Conservation (phyloP, 2,888 invertebrate genomes). For the Heliconius aoede region DNA sequence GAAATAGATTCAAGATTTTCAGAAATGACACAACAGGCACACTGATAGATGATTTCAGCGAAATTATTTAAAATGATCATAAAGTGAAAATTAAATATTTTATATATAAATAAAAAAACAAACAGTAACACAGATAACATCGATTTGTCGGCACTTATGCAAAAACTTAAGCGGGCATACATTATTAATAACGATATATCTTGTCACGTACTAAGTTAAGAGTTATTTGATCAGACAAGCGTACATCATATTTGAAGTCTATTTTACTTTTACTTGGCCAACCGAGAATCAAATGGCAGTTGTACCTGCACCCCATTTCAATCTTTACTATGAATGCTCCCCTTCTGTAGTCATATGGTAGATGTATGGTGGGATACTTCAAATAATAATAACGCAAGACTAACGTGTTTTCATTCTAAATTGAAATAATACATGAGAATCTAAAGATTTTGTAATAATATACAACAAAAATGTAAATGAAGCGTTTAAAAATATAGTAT, state of each 20-base stretch:
- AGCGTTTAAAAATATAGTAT: neutral
- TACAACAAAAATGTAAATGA: neutral
- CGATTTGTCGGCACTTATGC: constrained; percentile 46
- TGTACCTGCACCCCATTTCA: too few relatives aligned
- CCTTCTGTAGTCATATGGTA: constrained; percentile 37
- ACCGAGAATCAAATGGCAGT: constrained; percentile 46
- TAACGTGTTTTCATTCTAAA: neutral
- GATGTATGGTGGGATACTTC: constrained; percentile 13
- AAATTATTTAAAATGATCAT: constrained; percentile 56
- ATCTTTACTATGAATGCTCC: constrained; percentile 53
- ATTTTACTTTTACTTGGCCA: constrained; percentile 7
- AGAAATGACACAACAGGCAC: constrained; percentile 45
- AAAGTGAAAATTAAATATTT: constrained; percentile 56
- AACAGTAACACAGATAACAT: constrained; percentile 55
- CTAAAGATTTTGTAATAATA: neutral
- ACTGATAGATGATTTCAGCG: constrained; percentile 59
- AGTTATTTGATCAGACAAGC: constrained; percentile 10
- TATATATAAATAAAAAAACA: constrained; percentile 52
- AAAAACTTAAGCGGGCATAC: constrained; percentile 38
- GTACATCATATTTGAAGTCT: constrained; percentile 46
- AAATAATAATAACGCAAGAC: constrained; percentile 26
- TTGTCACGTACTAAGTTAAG: constrained; percentile 3
- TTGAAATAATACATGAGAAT: neutral
- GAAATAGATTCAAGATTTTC: constrained; percentile 51
- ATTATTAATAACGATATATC: constrained; percentile 28